Conservation (phyloP, 92 coral and sea anemone species). For the Epizoanthus scotinus region DNA sequence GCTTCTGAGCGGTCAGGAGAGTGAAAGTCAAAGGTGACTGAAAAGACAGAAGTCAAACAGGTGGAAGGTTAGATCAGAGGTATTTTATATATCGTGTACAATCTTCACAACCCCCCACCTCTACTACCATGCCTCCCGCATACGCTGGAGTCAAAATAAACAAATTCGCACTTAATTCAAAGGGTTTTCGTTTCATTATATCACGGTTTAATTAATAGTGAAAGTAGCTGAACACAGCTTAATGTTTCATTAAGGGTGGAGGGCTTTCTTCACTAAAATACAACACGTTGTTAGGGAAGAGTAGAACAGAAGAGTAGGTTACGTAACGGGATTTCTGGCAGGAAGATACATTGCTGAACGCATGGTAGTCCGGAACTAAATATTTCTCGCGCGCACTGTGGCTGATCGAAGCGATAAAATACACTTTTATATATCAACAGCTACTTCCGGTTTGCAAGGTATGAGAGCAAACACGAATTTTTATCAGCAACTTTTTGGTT, state of each 20-base stretch:
- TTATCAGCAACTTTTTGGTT: background rate
- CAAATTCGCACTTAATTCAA: slow-evolving; percentile 74
- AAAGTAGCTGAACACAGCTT: slow-evolving; percentile 26
- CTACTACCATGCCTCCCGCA: slow-evolving; percentile 28
- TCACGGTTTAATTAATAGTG: slow-evolving; percentile 51
- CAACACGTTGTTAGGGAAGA: background rate
- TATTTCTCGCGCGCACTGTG: slow-evolving; percentile 5
- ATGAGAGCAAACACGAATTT: background rate
- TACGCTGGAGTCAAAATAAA: slow-evolving; percentile 63
- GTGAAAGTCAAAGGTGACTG: background rate
- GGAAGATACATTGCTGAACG: background rate
- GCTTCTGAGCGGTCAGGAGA: too few species aligned
- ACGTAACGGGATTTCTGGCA: background rate
- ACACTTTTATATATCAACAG: background rate
- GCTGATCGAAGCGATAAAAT: slow-evolving; percentile 10
- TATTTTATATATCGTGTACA: background rate
- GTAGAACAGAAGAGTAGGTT: background rate
- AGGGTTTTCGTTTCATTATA: slow-evolving; percentile 48
- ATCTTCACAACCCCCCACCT: slow-evolving; percentile 37
- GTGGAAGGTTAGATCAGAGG: background rate
- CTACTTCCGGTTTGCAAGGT: background rate
- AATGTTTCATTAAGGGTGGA: too few species aligned
- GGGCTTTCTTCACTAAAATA: background rate
- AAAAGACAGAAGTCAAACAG: background rate
- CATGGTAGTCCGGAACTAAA: slow-evolving; percentile 30